Base-by-base conservation (phyloP, 2,797 vertebrate species). In the Gallinago solitaria region DNA sequence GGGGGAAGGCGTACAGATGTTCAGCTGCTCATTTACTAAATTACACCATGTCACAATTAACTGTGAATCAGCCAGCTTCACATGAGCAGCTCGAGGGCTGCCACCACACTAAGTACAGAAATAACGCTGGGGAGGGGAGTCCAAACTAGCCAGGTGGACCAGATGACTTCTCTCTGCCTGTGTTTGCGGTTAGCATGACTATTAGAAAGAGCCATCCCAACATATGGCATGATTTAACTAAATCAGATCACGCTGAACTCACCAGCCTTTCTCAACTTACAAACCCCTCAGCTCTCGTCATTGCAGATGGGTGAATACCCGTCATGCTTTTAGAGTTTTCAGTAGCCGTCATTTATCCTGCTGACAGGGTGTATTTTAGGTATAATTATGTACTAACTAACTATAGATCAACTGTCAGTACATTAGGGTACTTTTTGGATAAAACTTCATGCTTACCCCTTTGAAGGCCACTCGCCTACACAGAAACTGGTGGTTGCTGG, bases 21-120 rank as follows among this genome's bases (percentile, higher is more conserved):
- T 96, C 95, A 95, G 94, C 96, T 94, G 96, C 92, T 96, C 96
- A 95, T 97, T 96, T 96, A 96, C 94, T 97, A 97, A 97, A 97
- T 96, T 95, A 96, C 91, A 96, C 94, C 93, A 89, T 95, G 96
- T 97, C 94, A 96, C 94, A 96, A 96, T 97, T 96, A 96, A 95
- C 95, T 89, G 91, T 96, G 96, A 96, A 95, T 95, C 95, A 96
- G 91, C 83, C 94, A 96, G 96, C 90, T 95, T 95, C 96, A 95
- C 93, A 94, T 74, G 86, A 96, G 90, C 96, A 93, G 94, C 93
- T 95, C 53, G 32, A 93, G 88, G 91, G 93, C 95, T 95, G 96
- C 86, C 88, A 85, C 90, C 74, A 73, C 8, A 1, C 75, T 93
- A 73, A 94, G 87, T 23, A 77, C 81, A 87, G 88, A 67, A 93